These are phyloP conservation scores for Coregonus suidteri DNA, from an alignment of 2,797 vertebrate species.

Conservation along the genomic window DNA sequence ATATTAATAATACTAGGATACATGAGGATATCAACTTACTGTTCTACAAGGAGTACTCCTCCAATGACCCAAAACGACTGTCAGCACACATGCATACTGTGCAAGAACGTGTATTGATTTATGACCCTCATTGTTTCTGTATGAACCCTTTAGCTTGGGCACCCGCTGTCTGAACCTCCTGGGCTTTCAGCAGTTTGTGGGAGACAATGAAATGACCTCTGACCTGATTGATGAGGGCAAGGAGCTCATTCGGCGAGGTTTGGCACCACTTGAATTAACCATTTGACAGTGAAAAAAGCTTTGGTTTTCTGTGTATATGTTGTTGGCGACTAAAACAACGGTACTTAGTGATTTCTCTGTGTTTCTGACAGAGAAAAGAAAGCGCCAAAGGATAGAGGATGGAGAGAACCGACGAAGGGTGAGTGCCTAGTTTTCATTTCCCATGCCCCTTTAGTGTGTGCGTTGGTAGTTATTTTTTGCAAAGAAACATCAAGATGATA, in stretches of 20 bases:
- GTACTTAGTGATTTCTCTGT: neutral
- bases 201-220: conserved; percentile 95
- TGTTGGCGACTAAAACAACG: neutral
- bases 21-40: neutral
- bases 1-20: neutral
- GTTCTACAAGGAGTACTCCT: neutral
- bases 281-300: neutral
- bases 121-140: neutral
- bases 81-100: neutral
- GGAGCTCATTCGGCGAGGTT: conserved; percentile 92
- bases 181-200: conserved; percentile 97
- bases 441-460: neutral
- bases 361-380: conserved; percentile 86
- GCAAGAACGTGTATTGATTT: neutral
- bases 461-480: neutral
- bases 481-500: neutral
- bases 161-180: conserved; percentile 95
- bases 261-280: neutral
- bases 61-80: too few species aligned
- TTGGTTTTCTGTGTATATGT: neutral
- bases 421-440: conserved; percentile 47
- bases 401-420: conserved; percentile 93
- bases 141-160: conserved; percentile 79
- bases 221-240: conserved; percentile 97
- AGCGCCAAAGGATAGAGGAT: conserved; percentile 91